These are phyloP conservation scores for Lanistes nyassanus DNA, from an alignment of 1,140 invertebrate genomes.

Conservation along the genomic window DNA sequence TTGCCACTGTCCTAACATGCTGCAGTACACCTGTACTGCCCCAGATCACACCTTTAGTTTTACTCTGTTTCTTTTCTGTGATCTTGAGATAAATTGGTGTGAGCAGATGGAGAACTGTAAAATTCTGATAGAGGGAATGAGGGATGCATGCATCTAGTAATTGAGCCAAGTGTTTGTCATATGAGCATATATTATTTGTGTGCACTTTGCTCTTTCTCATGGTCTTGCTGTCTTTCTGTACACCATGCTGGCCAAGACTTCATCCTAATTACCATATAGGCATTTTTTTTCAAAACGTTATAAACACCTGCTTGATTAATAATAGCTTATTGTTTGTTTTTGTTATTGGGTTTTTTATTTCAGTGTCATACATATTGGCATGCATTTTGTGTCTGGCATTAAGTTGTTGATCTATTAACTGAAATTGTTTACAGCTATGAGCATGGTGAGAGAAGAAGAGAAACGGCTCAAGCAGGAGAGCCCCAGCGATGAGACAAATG, in stretches of 20 bases:
- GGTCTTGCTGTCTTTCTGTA: background rate
- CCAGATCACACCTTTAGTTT: no score
- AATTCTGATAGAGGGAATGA: no score
- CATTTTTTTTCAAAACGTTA: background rate
- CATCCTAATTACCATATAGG: background rate
- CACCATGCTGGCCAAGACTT: background rate
- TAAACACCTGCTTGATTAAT: background rate
- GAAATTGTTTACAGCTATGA: slow-evolving; percentile 36
- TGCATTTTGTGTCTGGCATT: background rate
- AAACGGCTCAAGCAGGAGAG: slow-evolving; percentile 19
- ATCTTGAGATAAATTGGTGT: no score
- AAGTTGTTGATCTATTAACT: background rate
- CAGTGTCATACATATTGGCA: background rate
- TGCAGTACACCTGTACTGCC: no score
- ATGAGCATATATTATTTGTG: background rate
- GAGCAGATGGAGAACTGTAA: no score
- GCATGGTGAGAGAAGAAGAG: slow-evolving; percentile 44
- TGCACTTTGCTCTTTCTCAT: background rate
- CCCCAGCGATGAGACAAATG: slow-evolving; percentile 38
- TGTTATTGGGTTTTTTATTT: background rate
- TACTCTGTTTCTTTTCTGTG: no score
- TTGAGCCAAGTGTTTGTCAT: background rate
- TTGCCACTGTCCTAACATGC: no score
- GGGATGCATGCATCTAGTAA: background rate
- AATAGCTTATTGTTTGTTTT: background rate